Conservation (phyloP, 2,888 invertebrate species). For the Hemistola chrysoprasaria region DNA sequence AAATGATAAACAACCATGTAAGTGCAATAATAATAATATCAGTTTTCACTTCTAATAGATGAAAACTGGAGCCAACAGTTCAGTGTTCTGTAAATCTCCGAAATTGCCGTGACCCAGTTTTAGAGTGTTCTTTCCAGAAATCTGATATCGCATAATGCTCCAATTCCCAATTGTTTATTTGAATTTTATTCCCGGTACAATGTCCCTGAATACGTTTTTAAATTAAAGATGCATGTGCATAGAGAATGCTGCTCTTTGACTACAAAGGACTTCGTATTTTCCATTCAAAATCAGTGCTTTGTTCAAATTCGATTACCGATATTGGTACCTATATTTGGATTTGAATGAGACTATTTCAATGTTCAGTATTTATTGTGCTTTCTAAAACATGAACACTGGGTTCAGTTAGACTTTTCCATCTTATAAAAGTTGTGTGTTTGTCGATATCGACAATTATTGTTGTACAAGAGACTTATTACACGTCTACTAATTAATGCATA, state of each 20-base stretch:
- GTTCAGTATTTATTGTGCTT: no score
- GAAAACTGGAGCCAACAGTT: no score
- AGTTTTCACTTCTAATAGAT: no score
- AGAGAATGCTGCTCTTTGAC: slow-evolving; percentile 3
- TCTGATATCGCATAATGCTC: slow-evolving; percentile 13
- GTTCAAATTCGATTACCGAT: background rate
- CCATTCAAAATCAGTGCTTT: background rate
- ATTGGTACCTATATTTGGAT: no score
- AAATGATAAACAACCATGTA: slow-evolving; percentile 44
- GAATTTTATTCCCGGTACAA: slow-evolving; percentile 12
- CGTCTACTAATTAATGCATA: no score
- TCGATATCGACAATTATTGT: no score
- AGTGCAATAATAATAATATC: no score
- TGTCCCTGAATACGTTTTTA: slow-evolving; percentile 5
- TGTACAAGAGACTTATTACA: no score
- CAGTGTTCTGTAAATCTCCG: background rate
- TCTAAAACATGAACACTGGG: no score
- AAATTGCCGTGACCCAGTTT: slow-evolving; percentile 5
- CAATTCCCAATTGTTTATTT: slow-evolving; percentile 14
- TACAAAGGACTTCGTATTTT: slow-evolving; percentile 1
- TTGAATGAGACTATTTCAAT: no score
- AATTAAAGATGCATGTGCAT: slow-evolving; percentile 7
- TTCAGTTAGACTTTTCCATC: no score
- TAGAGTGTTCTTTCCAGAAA: background rate
- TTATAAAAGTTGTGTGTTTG: no score